Base-by-base conservation (phyloP, 37 sponge, comb jelly and placozoan species). In the Amphimedon queenslandica region DNA sequence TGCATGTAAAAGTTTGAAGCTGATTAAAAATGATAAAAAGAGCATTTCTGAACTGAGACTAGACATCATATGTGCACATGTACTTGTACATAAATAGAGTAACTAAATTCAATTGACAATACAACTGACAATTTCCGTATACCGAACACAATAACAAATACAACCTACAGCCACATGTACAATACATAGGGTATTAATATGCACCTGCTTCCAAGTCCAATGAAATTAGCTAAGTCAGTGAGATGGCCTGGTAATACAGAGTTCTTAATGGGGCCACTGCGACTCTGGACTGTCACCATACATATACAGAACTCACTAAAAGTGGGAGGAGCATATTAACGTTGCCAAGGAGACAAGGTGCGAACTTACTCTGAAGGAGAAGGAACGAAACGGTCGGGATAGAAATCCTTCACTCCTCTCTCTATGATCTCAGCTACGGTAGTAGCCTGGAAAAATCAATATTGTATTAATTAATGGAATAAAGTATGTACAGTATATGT, bases 191-290 rank as follows among this genome's bases (percentile, higher is more conserved):
- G n/a, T 18, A 47, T 47, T n/a, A 3, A 1, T 21, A 76, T 42
- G 29, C 28, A 88, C 88, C 88, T 88, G 88, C 88, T 88, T 61
- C 69, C 78, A 31, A 88, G 64, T 0, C 75, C 83, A 61, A 82
- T 77, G 42, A 41, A 77, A 73, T 88, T 88, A 51, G 82, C 82
- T 27, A 88, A 66, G 37, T 88, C 88, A 42, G 82, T 61, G 63
- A 82, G 57, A 64, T 82, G 82, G 40, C 77, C 75, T 4, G 83
- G 76, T 35, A 88, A 71, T 16, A 82, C 83, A 27, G 88, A 88
- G 83, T 88, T 88, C 32, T 77, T 61, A 36, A 88, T 88, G 31
- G 88, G 88, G 0, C 82, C 88, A 43, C 78, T 77, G 42, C 75
- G 42, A 41, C 83, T 82, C 51, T 76, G 64, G 5, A 88, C 82